Evolutionary conservation across 2,113 vertebrate genomes (phyloP).

Genomic region (Lophius piscatorius): DNA sequence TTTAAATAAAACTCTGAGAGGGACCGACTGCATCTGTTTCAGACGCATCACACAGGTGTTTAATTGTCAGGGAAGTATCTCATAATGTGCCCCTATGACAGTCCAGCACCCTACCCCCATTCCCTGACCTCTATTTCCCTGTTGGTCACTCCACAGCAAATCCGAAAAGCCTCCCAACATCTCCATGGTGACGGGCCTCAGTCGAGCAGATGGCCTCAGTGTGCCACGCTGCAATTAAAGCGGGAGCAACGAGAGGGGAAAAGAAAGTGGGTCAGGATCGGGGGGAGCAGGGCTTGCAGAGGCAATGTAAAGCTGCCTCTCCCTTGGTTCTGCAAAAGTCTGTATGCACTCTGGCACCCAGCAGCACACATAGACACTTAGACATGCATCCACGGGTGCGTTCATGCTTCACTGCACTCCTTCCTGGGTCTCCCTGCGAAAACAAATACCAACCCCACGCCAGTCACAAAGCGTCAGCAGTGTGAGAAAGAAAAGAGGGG

Average conservation of each 20-base stretch:
- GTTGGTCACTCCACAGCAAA: conserved; percentile 75
- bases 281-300: conserved; percentile 59
- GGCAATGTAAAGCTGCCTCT: conserved; percentile 51
- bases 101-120: conserved; percentile 62
- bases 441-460: conserved; percentile 62
- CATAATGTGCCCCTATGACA: conserved; percentile 43
- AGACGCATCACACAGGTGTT: conserved; percentile 39
- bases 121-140: conserved; percentile 76
- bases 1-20: not conserved
- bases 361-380: not conserved
- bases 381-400: conserved; percentile 6
- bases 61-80: conserved; percentile 13
- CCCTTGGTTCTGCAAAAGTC: conserved; percentile 40
- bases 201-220: conserved; percentile 83
- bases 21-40: not conserved
- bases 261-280: conserved; percentile 74
- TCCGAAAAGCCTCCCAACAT: conserved; percentile 84
- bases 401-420: conserved; percentile 50
- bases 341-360: conserved; percentile 26
- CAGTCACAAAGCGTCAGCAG: conserved; percentile 30
- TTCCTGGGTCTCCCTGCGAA: conserved; percentile 48
- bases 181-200: conserved; percentile 81
- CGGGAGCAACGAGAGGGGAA: conserved; percentile 63
- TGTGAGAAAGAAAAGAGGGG: conserved; percentile 32
- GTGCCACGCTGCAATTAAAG: conserved; percentile 82